Conservation (phyloP, 2,113 vertebrate species). For the Oreamnos americanus region DNA sequence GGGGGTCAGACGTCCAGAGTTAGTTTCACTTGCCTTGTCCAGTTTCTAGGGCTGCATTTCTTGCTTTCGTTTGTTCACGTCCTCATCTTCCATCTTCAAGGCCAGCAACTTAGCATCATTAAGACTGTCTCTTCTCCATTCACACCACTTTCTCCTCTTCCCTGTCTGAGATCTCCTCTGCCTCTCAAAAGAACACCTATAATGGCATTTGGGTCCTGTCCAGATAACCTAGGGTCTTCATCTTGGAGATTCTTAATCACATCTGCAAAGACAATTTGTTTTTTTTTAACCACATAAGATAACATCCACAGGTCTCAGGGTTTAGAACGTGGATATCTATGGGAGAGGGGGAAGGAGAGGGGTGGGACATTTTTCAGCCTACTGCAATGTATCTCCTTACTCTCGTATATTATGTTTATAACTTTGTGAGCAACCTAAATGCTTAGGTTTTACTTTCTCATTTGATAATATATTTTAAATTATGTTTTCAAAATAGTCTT, state of each 20-base stretch:
- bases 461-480: neutral
- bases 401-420: neutral
- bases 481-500: neutral
- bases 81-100: neutral
- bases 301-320: neutral
- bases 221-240: neutral
- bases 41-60: neutral
- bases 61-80: neutral
- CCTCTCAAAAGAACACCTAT: neutral
- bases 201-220: neutral
- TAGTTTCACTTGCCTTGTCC: neutral
- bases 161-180: neutral
- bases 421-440: neutral
- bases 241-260: neutral
- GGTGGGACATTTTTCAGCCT: neutral
- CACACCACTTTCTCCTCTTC: neutral
- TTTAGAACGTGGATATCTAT: neutral
- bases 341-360: neutral
- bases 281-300: neutral
- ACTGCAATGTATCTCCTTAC: neutral
- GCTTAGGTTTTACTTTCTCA: neutral
- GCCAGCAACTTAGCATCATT: too few species aligned
- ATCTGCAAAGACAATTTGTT: neutral
- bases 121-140: neutral
- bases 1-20: neutral